Base-by-base conservation (phyloP, 92 coral and sea anemone genomes). In the Parazoanthus darwini region DNA sequence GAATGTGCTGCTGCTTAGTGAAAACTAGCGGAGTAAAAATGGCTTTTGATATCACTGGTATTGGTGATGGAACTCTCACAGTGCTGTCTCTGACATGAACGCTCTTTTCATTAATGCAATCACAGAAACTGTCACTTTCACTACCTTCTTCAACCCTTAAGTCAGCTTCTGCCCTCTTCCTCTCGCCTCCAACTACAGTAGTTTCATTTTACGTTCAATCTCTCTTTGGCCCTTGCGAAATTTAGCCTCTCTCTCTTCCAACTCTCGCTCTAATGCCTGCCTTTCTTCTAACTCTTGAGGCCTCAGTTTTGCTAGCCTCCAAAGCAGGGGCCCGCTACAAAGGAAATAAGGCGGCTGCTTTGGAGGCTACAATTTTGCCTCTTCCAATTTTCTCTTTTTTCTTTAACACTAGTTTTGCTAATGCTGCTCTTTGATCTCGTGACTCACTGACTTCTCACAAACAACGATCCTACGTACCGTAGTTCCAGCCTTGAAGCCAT, bases 401-500 rank as follows among this genome's bases (percentile, higher is more conserved):
- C 79, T 74, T 74, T 37, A 15, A 74, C 79, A 20, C 79, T 74
- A 6, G 23, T 23, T 35, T 42, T 74, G 5, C 79, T 74, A 8
- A 10, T 43, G 33, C 23, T 74, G 79, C 79, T 74, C 46, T 74
- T 74, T 20, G 79, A 39, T 39, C 42, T 39, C 4, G 4, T 39
- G 42, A 39, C 42, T 39, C 42, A 39, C 4, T 39, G 42, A 39
- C 42, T 39, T 39, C 2, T 39, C 42, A 39, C 42, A 39, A 39
- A 39, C 42, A 39, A 4, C 42, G 42, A 2, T 39, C 42, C 42
- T 39, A 79, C 94, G 13, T 50, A 94, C 98, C 98, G 94, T 95
- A 50, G 93, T 90, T 88, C 98, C 98, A 63, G 98, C 98, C 46
- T 91, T 91, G 87, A 95, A 95, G 13, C 91, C 94, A 88, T 90